Conservation (phyloP, 2,113 vertebrate species). For the Cyanoliseus patagonus region DNA sequence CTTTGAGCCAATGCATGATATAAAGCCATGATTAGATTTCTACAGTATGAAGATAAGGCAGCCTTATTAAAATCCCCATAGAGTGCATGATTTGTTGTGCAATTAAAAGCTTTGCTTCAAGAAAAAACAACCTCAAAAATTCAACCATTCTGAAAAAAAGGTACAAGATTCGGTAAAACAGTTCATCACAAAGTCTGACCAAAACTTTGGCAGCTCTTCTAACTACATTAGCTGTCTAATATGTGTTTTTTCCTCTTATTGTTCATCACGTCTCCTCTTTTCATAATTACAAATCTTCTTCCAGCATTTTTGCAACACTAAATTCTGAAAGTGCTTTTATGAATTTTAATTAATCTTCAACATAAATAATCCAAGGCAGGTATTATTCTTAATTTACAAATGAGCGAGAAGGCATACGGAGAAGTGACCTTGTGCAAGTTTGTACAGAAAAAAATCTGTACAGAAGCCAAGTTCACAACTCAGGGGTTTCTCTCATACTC, state of each 20-base stretch:
- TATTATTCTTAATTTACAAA: constrained; percentile 13
- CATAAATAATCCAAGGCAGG: background rate
- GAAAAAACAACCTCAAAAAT: background rate
- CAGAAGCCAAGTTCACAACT: background rate
- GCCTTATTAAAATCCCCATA: background rate
- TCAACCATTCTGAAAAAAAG: background rate
- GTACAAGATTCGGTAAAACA: background rate
- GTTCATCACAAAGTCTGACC: background rate
- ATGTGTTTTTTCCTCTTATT: background rate
- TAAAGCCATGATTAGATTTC: background rate
- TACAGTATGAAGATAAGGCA: background rate
- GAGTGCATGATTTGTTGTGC: background rate
- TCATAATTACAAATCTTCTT: background rate
- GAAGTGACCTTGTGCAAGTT: background rate
- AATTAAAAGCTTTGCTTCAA: background rate
- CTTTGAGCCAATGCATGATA: background rate
- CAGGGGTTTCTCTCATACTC: background rate
- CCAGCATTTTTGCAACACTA: background rate
- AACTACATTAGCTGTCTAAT: background rate
- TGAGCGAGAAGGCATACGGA: background rate
- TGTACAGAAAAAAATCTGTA: background rate
- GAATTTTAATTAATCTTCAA: constrained; percentile 1
- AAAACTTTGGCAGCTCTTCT: background rate
- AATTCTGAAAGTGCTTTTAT: background rate
- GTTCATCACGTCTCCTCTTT: background rate